Percentiles rank a stretch among this genome's conserved stretches.
These are phyloP conservation scores for Drosophila tripunctata DNA, from an alignment of 2,888 invertebrate genomes.

Conservation along the genomic window DNA sequence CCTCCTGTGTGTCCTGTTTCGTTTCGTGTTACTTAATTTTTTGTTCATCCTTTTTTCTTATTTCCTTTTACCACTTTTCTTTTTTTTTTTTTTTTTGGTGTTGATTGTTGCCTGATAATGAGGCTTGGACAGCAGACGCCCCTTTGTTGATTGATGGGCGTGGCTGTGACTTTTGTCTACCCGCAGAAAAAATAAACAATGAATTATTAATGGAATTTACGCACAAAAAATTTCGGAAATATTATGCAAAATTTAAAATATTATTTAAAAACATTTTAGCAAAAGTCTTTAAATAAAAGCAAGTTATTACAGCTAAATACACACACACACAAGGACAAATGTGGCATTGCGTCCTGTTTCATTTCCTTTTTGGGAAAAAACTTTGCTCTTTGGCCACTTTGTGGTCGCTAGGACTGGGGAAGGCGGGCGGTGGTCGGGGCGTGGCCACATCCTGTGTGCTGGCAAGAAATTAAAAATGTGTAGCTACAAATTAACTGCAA, in stretches of 20 bases:
- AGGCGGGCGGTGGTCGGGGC: not conserved
- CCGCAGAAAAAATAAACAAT: constrained; percentile 22
- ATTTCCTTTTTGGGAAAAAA: constrained; percentile 31
- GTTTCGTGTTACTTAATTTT: constrained; percentile 48
- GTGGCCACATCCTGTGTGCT: constrained; percentile 11
- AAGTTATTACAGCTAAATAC: constrained; percentile 5
- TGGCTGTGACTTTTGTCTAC: constrained; percentile 41
- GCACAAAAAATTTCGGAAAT: not conserved
- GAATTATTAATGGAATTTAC: constrained; percentile 16
- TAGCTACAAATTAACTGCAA: constrained; percentile 64
- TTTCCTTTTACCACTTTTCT: not conserved
- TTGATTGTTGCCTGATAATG: constrained; percentile 55
- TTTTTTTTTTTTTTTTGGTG: not conserved
- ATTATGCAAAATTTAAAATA: constrained; percentile 11
- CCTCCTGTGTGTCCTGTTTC: constrained; percentile 53
- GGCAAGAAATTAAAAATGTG: constrained; percentile 58
- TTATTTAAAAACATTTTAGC: constrained; percentile 3
- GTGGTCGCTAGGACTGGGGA: not conserved
- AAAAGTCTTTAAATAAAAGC: constrained; percentile 16
- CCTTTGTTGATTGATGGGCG: constrained; percentile 58
- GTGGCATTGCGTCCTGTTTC: constrained; percentile 33
- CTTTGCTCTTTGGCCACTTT: constrained; percentile 15
- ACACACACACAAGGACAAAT: not conserved
- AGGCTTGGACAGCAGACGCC: constrained; percentile 24
- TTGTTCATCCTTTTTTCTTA: constrained; percentile 38